Base-by-base conservation (phyloP, 2,888 invertebrate species). In the Parapristionchus giblindavisi region DNA sequence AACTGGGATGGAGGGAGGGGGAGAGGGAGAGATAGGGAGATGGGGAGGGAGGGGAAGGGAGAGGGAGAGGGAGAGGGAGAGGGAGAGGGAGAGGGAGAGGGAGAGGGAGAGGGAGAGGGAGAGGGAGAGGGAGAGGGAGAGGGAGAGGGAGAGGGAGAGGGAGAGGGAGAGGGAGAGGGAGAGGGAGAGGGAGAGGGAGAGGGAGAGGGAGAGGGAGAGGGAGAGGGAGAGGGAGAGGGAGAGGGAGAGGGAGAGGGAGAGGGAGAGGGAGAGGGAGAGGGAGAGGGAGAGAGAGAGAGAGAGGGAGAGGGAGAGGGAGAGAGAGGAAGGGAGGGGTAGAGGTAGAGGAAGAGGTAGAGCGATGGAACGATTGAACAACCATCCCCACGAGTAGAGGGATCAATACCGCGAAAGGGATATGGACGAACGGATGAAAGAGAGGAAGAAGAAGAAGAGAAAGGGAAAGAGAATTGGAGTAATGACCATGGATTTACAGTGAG, bases 391-490 rank as follows among this genome's bases (percentile, higher is more conserved):
- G 52, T 4, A 54, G 54, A 21, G 14, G n/a, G 27, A 54, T 11
- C 11, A 54, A 29, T 54, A 21, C 54, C 24, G 36, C 38, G 63
- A 63, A 24, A 63, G 40, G 14, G 40, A 63, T 24, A 21, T 24
- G 29, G 27, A 40, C 29, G 63, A 58, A 58, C 5, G 29, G 58
- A 63, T 27, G 63, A 2, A 40, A 61, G 61, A 40, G 61, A 61
- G 14, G 38, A 17, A 38, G 29, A 21, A 14, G 3, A 21, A 56
- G 32, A 3, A 56, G 8, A 56, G n/a, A n/a, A 32, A 56, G 5
- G 27, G 21, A 32, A 24, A 11, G 24, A 58, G 60, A 36, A 36
- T 14, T 32, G 21, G n/a, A 17, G 36, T 6, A 17, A 60, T 34
- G 36, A 60, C 36, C 38, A 11, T 27, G 36, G 40, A 61, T n/a